Percentiles rank a stretch among this genome's conserved stretches.
Evolutionary conservation across 2,888 invertebrate genomes (phyloP).

Genomic region (Unio pictorum): DNA sequence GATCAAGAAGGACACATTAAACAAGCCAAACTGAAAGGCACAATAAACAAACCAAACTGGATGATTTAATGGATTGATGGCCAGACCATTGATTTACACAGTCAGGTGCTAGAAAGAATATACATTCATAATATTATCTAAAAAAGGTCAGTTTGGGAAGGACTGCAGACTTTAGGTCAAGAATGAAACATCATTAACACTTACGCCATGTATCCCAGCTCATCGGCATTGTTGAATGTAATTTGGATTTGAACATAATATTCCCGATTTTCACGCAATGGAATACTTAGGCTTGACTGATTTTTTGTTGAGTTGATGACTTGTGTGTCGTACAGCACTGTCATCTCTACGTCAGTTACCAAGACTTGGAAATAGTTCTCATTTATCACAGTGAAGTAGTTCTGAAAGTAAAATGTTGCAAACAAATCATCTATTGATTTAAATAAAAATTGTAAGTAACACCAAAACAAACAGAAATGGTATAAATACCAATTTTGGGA

Average conservation of each 20-base stretch:
- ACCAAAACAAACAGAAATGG: slow-evolving; percentile 1
- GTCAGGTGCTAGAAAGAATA: too few species aligned
- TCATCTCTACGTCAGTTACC: slow-evolving; percentile 53
- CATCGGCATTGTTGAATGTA: slow-evolving; percentile 45
- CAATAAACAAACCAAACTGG: slow-evolving; percentile 1
- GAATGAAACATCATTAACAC: slow-evolving; percentile 24
- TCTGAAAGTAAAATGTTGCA: slow-evolving; percentile 53
- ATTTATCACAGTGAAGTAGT: slow-evolving; percentile 69
- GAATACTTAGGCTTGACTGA: slow-evolving; percentile 36
- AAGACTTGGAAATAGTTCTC: slow-evolving; percentile 68
- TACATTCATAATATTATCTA: too few species aligned
- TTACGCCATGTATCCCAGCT: slow-evolving; percentile 60
- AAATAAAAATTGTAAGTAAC: too few species aligned
- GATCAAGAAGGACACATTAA: slow-evolving; percentile 1
- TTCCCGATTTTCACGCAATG: slow-evolving; percentile 34
- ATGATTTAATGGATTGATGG: too few species aligned
- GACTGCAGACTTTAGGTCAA: not conserved
- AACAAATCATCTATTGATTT: not conserved
- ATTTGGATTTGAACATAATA: slow-evolving; percentile 44
- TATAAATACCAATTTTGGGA: not conserved
- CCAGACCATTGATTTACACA: too few species aligned
- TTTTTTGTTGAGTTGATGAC: slow-evolving; percentile 44
- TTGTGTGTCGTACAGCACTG: slow-evolving; percentile 54
- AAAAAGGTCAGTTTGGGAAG: too few species aligned
- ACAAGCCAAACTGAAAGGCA: not conserved